A percentile compares a stretch with the other conserved stretches of the same genome.
Conservation (phyloP, 2,888 invertebrate species). For the Idaea straminata region DNA sequence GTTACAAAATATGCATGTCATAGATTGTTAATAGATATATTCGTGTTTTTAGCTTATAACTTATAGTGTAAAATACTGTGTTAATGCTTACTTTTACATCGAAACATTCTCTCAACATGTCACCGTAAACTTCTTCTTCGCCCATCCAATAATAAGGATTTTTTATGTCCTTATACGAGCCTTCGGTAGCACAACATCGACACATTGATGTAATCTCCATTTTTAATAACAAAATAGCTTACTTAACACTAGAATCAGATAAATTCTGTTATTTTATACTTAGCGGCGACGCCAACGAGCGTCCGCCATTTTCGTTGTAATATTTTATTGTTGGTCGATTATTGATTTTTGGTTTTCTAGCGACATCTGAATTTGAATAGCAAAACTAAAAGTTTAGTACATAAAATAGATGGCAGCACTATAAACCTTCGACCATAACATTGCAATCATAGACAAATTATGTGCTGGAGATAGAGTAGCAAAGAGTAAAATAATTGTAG, state of each 20-base stretch:
- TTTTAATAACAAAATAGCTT: slow-evolving; percentile 15
- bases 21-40: not conserved
- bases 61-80: not conserved
- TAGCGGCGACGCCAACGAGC: slow-evolving; percentile 45
- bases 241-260: slow-evolving; percentile 14
- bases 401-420: no score
- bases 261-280: slow-evolving; percentile 20
- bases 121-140: slow-evolving; percentile 65
- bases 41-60: not conserved
- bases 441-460: no score
- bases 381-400: not conserved
- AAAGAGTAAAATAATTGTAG: no score
- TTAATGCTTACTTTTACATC: slow-evolving; percentile 59
- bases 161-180: slow-evolving; percentile 65
- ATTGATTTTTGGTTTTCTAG: not conserved
- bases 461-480: no score
- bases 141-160: slow-evolving; percentile 69
- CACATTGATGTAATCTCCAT: slow-evolving; percentile 67
- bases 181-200: slow-evolving; percentile 71
- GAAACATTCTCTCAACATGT: slow-evolving; percentile 71
- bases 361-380: slow-evolving; percentile 16
- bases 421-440: no score
- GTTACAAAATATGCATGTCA: not conserved
- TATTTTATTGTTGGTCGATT: slow-evolving; percentile 12
- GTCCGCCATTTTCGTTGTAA: slow-evolving; percentile 57